phyloP scores from a whole-genome alignment of 2,888 invertebrate species.

The Apotomis turbidana region DNA sequence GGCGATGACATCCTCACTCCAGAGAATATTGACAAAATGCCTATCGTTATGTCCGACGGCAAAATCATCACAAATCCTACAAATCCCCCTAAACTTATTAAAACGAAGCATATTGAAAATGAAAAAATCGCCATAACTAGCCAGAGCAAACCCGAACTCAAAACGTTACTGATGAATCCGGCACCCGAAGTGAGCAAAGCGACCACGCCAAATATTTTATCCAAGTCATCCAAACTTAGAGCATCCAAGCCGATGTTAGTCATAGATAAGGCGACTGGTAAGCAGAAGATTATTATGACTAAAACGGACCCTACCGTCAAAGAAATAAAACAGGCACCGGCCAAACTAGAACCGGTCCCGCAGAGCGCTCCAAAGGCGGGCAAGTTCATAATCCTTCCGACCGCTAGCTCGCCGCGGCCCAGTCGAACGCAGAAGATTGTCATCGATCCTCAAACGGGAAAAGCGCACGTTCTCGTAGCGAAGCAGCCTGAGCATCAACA shows the following conservation, averaged over 20 bases:
- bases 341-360: constrained; percentile 52
- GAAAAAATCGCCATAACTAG: constrained; percentile 63
- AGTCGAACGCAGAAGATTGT: constrained; percentile 77
- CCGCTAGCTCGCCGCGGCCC: constrained; percentile 64
- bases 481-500: constrained; percentile 61
- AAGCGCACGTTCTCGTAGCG: constrained; percentile 73
- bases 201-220: constrained; percentile 77
- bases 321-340: constrained; percentile 62
- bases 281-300: constrained; percentile 78
- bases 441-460: constrained; percentile 77
- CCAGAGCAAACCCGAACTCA: constrained; percentile 66
- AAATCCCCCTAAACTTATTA: constrained; percentile 64
- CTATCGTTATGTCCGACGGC: constrained; percentile 83
- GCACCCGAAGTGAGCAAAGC: constrained; percentile 65
- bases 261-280: constrained; percentile 76
- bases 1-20: constrained; percentile 88
- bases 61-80: constrained; percentile 66
- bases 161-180: constrained; percentile 73
- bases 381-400: constrained; percentile 76
- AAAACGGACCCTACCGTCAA: constrained; percentile 68
- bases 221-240: constrained; percentile 76
- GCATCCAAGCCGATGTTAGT: constrained; percentile 77
- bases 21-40: constrained; percentile 88
- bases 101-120: constrained; percentile 65
- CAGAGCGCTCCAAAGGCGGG: constrained; percentile 65